These are phyloP conservation scores for Pseudopleuronectes americanus DNA, from an alignment of 2,797 vertebrate species.

Conservation along the genomic window DNA sequence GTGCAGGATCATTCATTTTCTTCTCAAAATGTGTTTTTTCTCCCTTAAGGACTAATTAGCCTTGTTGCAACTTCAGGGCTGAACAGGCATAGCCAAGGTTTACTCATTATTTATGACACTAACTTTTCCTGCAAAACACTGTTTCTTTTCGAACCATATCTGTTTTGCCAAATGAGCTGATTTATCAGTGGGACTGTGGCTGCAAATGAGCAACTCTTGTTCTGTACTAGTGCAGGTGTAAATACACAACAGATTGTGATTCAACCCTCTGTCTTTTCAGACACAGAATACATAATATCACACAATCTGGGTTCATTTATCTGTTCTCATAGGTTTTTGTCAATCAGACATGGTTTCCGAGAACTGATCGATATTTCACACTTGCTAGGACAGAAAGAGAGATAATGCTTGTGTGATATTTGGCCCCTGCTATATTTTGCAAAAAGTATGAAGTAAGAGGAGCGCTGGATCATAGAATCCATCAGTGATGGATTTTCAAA, in stretches of 20 bases:
- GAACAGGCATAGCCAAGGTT: slow-evolving; percentile 49
- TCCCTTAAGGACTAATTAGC: slow-evolving; percentile 77
- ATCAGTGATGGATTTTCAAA: background rate
- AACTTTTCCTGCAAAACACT: slow-evolving; percentile 58
- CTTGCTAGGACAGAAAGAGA: background rate
- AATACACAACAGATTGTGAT: slow-evolving; percentile 27
- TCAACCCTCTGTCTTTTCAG: slow-evolving; percentile 4
- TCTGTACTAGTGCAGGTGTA: slow-evolving; percentile 33
- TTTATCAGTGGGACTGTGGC: slow-evolving; percentile 43
- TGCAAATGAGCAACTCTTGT: slow-evolving; percentile 33
- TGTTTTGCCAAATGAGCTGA: slow-evolving; percentile 53
- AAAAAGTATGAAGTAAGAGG: background rate
- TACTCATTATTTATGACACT: slow-evolving; percentile 68
- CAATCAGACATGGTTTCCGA: background rate
- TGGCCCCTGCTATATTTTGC: background rate
- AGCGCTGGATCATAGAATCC: background rate
- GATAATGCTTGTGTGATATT: background rate
- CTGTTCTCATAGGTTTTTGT: background rate
- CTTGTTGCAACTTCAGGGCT: slow-evolving; percentile 62
- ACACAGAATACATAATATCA: background rate
- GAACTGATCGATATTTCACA: background rate
- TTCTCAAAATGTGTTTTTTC: slow-evolving; percentile 64
- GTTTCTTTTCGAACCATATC: slow-evolving; percentile 34
- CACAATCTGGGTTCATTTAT: background rate
- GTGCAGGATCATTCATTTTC: slow-evolving; percentile 60